Conservation (phyloP, 2,797 vertebrate genomes). For the Cyprinodon diabolis region DNA sequence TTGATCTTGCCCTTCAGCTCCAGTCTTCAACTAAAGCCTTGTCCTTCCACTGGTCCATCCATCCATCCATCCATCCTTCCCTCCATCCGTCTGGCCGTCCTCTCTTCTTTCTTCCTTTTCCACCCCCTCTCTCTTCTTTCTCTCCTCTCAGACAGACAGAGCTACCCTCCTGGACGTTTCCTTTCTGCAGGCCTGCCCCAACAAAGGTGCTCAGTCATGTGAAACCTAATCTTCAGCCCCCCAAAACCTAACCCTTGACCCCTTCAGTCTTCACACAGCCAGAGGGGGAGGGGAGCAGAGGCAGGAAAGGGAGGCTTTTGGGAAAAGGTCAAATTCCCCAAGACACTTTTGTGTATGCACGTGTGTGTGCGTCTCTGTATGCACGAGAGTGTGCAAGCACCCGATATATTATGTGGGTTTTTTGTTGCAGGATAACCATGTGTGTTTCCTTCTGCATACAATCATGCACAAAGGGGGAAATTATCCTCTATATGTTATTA, state of each 20-base stretch:
- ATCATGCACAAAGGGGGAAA: constrained; percentile 35
- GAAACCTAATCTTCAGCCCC: constrained; percentile 85
- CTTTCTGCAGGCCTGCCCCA: constrained; percentile 80
- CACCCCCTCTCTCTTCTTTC: constrained; percentile 23
- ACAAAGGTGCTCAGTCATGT: constrained; percentile 88
- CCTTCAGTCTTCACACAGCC: constrained; percentile 81
- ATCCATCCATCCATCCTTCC: constrained; percentile 49
- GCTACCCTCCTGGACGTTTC: constrained; percentile 84
- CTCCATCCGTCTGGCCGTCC: constrained; percentile 52
- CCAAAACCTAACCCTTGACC: constrained; percentile 83
- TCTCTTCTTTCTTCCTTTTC: constrained; percentile 28
- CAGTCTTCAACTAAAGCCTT: constrained; percentile 47
- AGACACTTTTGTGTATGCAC: constrained; percentile 73
- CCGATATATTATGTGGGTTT: constrained; percentile 67
- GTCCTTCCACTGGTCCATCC: constrained; percentile 53
- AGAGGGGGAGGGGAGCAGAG: constrained; percentile 76
- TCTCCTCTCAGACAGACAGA: constrained; percentile 78
- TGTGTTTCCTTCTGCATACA: constrained; percentile 67
- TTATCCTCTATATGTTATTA: constrained; percentile 42
- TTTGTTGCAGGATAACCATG: constrained; percentile 61
- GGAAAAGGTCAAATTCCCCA: constrained; percentile 82
- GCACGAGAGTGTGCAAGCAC: constrained; percentile 39
- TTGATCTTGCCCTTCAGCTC: constrained; percentile 63
- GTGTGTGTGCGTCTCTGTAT: constrained; percentile 23
- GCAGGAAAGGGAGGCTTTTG: constrained; percentile 82